Conservation (phyloP, 2,113 vertebrate species). For the Suricata suricatta region DNA sequence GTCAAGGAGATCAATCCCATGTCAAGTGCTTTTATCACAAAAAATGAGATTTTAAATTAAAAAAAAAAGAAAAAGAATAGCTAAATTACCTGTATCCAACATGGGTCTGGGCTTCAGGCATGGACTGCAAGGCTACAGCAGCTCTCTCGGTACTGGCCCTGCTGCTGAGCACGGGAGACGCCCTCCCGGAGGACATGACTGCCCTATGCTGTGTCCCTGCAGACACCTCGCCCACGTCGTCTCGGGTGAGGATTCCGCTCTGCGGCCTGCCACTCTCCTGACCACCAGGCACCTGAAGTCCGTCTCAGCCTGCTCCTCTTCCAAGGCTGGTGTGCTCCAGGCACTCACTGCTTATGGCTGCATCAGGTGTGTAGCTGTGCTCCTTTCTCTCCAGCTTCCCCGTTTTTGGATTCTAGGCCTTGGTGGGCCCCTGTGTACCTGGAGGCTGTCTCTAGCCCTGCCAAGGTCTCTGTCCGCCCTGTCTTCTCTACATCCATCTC, state of each 20-base stretch:
- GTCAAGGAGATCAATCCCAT: background rate
- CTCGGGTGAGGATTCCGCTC: background rate
- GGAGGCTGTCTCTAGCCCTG: slow-evolving; percentile 72
- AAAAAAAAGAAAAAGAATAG: background rate
- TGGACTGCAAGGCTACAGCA: slow-evolving; percentile 77
- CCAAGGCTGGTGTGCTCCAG: slow-evolving; percentile 86
- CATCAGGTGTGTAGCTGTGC: rapidly evolving
- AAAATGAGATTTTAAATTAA: background rate
- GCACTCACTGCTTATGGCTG: slow-evolving; percentile 89
- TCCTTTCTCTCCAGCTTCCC: background rate
- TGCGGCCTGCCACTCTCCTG: background rate
- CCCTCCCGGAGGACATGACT: slow-evolving; percentile 92
- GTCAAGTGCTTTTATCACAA: background rate
- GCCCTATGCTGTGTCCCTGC: slow-evolving; percentile 88
- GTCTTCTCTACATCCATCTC: slow-evolving; percentile 93
- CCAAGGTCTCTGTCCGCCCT: slow-evolving; percentile 88
- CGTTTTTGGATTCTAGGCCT: background rate
- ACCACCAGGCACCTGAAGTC: slow-evolving; percentile 77
- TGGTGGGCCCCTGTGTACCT: background rate
- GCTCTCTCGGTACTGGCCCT: slow-evolving; percentile 89
- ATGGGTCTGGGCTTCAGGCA: no score
- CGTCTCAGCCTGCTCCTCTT: slow-evolving; percentile 86
- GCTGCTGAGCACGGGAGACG: slow-evolving; percentile 90
- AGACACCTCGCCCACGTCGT: background rate
- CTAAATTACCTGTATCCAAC: background rate